These are phyloP conservation scores for Catostylus mosaicus DNA, from an alignment of 30 jellyfish, hydroid and myxozoan species.

Conservation along the genomic window DNA sequence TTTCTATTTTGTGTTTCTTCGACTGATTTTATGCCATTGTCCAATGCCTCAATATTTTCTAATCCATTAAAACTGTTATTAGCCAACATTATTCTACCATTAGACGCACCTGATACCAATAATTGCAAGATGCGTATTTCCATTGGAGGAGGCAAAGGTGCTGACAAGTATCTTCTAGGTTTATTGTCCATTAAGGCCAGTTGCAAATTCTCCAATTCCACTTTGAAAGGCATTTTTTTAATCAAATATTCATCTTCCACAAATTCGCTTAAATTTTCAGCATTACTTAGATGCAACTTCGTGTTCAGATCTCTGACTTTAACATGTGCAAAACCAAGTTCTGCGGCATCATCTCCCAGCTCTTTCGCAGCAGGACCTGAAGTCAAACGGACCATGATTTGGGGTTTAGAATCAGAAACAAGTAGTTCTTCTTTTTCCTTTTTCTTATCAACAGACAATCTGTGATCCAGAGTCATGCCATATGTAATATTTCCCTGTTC, in stretches of 20 bases:
- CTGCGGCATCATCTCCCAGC: slow-evolving; percentile 59
- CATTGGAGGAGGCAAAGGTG: slow-evolving; percentile 83
- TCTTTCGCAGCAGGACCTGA: slow-evolving; percentile 89
- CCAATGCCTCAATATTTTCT: background rate
- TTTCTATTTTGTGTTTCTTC: background rate
- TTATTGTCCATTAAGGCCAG: slow-evolving; percentile 80
- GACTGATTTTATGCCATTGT: background rate
- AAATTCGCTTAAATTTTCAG: slow-evolving; percentile 91
- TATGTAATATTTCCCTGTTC: slow-evolving; percentile 82
- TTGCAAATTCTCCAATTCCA: slow-evolving; percentile 68
- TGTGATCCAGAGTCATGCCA: slow-evolving; percentile 76
- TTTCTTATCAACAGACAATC: slow-evolving; percentile 40
- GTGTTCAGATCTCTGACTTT: slow-evolving; percentile 66
- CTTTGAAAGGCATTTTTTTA: slow-evolving; percentile 71
- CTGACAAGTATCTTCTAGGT: slow-evolving; percentile 84
- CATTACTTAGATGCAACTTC: slow-evolving; percentile 74
- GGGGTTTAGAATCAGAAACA: slow-evolving; percentile 27
- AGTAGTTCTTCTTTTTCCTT: slow-evolving; percentile 40
- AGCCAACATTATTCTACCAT: slow-evolving; percentile 57
- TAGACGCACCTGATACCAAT: slow-evolving; percentile 39
- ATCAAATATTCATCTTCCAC: slow-evolving; percentile 87
- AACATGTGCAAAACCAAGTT: slow-evolving; percentile 84
- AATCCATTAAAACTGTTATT: background rate
- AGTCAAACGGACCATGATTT: slow-evolving; percentile 62
- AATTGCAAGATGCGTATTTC: slow-evolving; percentile 58